Percentiles rank a stretch among this genome's conserved stretches.
phyloP scores from a whole-genome alignment of 2,888 invertebrate genomes.

The Lamellibrachia columna region DNA sequence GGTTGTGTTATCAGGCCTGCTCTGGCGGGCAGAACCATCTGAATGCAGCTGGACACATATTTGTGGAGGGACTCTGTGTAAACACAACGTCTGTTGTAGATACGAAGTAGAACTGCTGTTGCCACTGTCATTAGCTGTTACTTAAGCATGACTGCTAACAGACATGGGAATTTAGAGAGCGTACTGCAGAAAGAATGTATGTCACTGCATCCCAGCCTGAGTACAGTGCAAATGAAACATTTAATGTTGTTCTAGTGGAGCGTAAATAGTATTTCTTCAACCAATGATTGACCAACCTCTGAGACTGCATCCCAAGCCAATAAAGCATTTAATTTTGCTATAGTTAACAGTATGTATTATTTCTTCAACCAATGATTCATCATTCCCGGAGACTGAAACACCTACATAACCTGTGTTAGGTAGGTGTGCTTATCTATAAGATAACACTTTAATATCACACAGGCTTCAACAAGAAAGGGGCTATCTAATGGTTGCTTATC shows the following conservation, averaged over 20 bases:
- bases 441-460: neutral
- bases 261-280: neutral
- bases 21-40: neutral
- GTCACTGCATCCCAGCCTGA: neutral
- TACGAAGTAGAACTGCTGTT: neutral
- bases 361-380: no score
- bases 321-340: no score
- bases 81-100: neutral
- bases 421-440: neutral
- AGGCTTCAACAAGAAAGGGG: neutral
- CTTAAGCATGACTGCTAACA: neutral
- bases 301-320: neutral
- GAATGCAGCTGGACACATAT: neutral
- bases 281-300: neutral
- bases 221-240: neutral
- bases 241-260: neutral
- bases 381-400: neutral
- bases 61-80: neutral
- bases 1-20: neutral
- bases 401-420: neutral
- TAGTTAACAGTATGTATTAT: no score
- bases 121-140: neutral
- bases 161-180: neutral
- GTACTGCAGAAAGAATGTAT: neutral
- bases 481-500: neutral